These are phyloP conservation scores for Emmelina monodactyla DNA, from an alignment of 2,888 invertebrate species.

Conservation along the genomic window DNA sequence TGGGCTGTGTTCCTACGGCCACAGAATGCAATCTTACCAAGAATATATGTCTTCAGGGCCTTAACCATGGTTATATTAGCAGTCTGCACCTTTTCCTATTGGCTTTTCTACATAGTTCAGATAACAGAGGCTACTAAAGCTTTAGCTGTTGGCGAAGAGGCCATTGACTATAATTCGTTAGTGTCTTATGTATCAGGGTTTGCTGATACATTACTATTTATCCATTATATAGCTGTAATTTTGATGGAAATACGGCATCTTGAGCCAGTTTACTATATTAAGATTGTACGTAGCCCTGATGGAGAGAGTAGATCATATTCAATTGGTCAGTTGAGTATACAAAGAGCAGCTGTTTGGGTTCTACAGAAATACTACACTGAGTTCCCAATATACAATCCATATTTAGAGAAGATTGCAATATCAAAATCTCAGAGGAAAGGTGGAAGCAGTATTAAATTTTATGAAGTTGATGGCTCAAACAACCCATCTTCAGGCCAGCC, in stretches of 20 bases:
- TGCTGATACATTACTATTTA: slow-evolving; percentile 91
- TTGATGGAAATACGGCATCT: slow-evolving; percentile 92
- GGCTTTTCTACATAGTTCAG: slow-evolving; percentile 97
- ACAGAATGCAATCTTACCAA: slow-evolving; percentile 86
- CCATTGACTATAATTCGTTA: slow-evolving; percentile 84
- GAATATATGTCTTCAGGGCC: slow-evolving; percentile 90
- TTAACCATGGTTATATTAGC: slow-evolving; percentile 88
- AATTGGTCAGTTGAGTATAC: slow-evolving; percentile 92
- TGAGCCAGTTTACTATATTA: slow-evolving; percentile 88
- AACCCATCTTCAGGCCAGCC: slow-evolving; percentile 76
- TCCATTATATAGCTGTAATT: slow-evolving; percentile 93
- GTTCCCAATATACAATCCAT: slow-evolving; percentile 96
- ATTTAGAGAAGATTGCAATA: slow-evolving; percentile 89
- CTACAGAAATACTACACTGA: slow-evolving; percentile 95
- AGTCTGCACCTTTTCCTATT: slow-evolving; percentile 94
- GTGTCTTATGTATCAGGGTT: slow-evolving; percentile 93
- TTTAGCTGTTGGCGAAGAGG: slow-evolving; percentile 79
- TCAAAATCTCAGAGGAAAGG: slow-evolving; percentile 82
- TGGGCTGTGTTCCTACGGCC: slow-evolving; percentile 93
- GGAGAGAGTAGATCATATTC: slow-evolving; percentile 89
- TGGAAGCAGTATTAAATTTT: slow-evolving; percentile 91
- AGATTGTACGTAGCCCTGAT: slow-evolving; percentile 94
- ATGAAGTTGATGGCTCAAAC: slow-evolving; percentile 91
- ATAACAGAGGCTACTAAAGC: slow-evolving; percentile 83
- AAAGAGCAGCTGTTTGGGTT: slow-evolving; percentile 94